Evolutionary conservation across 2,888 invertebrate species (phyloP).

Genomic region (Bruchidius siliquastri): DNA sequence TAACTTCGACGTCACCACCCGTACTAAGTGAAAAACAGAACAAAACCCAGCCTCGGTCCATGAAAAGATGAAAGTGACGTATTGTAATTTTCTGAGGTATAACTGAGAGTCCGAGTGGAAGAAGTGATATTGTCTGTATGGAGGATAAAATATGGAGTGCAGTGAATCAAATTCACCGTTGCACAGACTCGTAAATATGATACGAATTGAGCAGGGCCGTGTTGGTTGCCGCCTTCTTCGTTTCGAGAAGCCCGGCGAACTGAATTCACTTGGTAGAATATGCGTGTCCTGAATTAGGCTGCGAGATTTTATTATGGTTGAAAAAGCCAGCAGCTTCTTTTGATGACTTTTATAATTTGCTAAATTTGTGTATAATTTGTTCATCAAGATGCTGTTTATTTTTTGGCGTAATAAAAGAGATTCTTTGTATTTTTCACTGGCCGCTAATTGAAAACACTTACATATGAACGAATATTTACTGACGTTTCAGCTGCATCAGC

Average conservation of each 20-base stretch:
- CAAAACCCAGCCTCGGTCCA: neutral
- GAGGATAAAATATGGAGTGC: slow-evolving; percentile 35
- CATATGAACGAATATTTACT: too few relatives aligned
- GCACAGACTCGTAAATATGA: slow-evolving; percentile 24
- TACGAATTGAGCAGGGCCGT: neutral
- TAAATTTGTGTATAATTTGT: neutral
- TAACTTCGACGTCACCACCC: neutral
- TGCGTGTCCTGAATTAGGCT: neutral
- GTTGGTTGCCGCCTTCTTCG: neutral
- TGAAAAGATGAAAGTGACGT: slow-evolving; percentile 10
- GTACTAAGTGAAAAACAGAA: neutral
- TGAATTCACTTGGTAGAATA: neutral
- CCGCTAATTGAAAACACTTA: too few relatives aligned
- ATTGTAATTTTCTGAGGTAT: slow-evolving; percentile 9
- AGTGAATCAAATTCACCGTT: slow-evolving; percentile 32
- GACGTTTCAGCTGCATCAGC: too few relatives aligned
- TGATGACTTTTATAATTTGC: neutral
- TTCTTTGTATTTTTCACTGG: too few relatives aligned
- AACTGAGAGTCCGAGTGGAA: slow-evolving; percentile 1
- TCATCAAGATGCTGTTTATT: too few relatives aligned
- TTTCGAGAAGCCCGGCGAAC: neutral
- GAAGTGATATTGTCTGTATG: slow-evolving; percentile 30
- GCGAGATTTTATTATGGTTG: neutral
- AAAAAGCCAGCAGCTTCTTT: neutral
- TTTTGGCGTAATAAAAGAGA: too few relatives aligned